These are phyloP conservation scores for Bagarius yarrelli DNA, from an alignment of 2,113 vertebrate species.

Conservation along the genomic window DNA sequence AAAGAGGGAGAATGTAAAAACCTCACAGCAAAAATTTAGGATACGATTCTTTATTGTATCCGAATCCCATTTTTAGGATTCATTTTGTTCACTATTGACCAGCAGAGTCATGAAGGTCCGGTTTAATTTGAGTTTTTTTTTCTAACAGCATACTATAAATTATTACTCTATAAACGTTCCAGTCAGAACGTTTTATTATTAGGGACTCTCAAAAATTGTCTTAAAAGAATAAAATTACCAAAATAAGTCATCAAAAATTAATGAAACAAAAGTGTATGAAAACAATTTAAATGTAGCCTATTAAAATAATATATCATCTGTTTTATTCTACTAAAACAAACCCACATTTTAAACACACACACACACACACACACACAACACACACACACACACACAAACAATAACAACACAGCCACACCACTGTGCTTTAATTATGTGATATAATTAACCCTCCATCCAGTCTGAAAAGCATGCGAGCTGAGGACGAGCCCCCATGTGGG, in stretches of 20 bases:
- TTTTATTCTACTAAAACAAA: slow-evolving; percentile 4
- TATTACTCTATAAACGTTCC: neutral
- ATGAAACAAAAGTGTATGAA: neutral
- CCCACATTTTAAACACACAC: slow-evolving; percentile 17
- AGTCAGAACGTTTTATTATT: neutral
- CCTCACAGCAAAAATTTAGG: neutral
- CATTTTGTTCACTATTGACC: neutral
- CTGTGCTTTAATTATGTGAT: slow-evolving; percentile 56
- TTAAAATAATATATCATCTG: neutral
- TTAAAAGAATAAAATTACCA: neutral
- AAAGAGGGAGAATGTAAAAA: neutral
- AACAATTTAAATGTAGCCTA: neutral
- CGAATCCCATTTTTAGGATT: neutral
- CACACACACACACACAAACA: slow-evolving; percentile 18
- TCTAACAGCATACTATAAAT: neutral
- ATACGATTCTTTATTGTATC: neutral
- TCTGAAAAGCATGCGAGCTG: slow-evolving; percentile 55
- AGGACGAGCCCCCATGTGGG: slow-evolving; percentile 54
- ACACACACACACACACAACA: slow-evolving; percentile 14
- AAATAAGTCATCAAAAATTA: neutral
- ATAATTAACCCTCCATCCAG: slow-evolving; percentile 57
- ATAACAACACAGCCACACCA: slow-evolving; percentile 39
- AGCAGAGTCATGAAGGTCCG: neutral
- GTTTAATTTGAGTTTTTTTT: neutral
- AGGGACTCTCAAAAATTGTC: neutral